Base-by-base conservation (phyloP, 1,140 invertebrate species). In the Drosophila busckii region DNA sequence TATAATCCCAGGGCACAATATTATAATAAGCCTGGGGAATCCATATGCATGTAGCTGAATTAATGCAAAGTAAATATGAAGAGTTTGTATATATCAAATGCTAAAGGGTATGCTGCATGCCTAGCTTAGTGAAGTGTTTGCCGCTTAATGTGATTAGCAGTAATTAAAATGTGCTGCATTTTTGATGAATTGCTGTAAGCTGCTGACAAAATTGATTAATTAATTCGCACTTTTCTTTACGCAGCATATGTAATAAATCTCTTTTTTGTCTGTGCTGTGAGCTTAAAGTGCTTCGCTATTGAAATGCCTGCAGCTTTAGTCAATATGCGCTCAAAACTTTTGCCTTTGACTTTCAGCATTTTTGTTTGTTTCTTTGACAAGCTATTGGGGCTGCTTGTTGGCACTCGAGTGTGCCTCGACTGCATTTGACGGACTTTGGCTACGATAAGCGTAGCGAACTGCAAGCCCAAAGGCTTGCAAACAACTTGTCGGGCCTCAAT, bases 21-120 rank as follows among this genome's bases (percentile, higher is more conserved):
- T 75, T 49, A 75, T 75, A 75, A 76, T 69, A 75, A 70, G 70
- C 45, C 34, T 4, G 42, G 70, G 70, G 65, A 76, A 76, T 70
- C 37, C 16, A 15, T 32, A 53, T 6, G 10, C 25, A 29, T 31
- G n/a, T n/a, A 20, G 3, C 7, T 12, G 22, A 19, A 19, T 17
- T 8, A 22, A 17, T 20, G 8, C 13, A 13, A 26, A 16, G 6
- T 1, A 12, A 19, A 29, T 7, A 5, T 9, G 17, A 5, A 35
- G 1, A 35, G 4, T 3, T 20, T 13, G 9, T n/a, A 13, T 8
- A 4, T 9, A 23, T n/a, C 7, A 15, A 15, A 25, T 22, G 2
- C n/a, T 52, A 17, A 9, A 25, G 45, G 32, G 40, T 35, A 32
- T 50, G 8, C n/a, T 28, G 35, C 54, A 19, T 29, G 42, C 35